A percentile compares a stretch with the other conserved stretches of the same genome.
Conservation (phyloP, 2,113 vertebrate genomes). For the Pygoscelis adeliae region DNA sequence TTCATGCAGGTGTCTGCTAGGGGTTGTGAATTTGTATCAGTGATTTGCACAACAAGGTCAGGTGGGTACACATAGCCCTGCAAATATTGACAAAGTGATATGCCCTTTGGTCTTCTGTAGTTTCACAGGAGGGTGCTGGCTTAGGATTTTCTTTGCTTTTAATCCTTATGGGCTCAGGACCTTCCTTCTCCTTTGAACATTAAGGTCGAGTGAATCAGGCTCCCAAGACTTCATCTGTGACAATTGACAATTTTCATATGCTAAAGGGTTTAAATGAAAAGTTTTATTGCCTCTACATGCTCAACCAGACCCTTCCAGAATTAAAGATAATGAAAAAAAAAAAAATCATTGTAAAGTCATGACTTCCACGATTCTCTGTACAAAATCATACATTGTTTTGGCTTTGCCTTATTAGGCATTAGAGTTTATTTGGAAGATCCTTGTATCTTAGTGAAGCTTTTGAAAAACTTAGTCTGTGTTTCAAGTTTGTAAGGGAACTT, state of each 20-base stretch:
- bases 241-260: background rate
- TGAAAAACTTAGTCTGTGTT: background rate
- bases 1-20: background rate
- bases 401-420: background rate
- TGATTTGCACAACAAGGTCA: background rate
- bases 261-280: background rate
- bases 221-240: background rate
- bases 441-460: background rate
- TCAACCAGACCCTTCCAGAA: background rate
- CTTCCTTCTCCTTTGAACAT: background rate
- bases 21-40: background rate
- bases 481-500: constrained; percentile 10
- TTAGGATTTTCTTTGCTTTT: constrained; percentile 12
- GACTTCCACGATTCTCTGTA: background rate
- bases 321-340: background rate
- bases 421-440: background rate
- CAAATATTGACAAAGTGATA: constrained; percentile 9
- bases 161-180: background rate
- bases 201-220: background rate
- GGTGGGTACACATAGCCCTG: background rate
- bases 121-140: background rate
- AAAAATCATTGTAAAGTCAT: background rate
- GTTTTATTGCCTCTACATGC: background rate
- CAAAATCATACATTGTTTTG: background rate
- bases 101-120: background rate